These are phyloP conservation scores for Symphodus melops DNA, from an alignment of 2,113 vertebrate species.

Conservation along the genomic window DNA sequence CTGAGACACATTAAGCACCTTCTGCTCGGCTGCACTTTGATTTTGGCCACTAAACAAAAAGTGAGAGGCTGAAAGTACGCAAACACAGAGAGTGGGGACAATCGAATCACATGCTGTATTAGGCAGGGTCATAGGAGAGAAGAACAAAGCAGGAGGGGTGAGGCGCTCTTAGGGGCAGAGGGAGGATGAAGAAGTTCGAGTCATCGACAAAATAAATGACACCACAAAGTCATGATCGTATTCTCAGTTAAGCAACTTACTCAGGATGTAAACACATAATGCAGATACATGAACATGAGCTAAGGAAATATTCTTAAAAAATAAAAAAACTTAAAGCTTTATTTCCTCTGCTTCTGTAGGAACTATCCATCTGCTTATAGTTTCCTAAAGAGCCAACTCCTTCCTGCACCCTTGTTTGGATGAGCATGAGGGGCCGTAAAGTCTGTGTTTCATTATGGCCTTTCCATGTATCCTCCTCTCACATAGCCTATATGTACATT, in stretches of 20 bases:
- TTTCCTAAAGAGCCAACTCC: no score
- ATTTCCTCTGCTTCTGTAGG: no score
- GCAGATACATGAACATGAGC: no score
- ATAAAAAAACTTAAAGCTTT: no score
- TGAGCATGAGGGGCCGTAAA: no score
- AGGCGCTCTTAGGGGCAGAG: neutral
- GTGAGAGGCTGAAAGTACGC: conserved; percentile 2
- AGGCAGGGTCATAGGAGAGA: conserved; percentile 5
- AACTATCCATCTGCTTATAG: no score
- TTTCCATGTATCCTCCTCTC: no score
- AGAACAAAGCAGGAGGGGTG: conserved; percentile 10
- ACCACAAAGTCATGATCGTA: neutral
- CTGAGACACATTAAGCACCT: conserved; percentile 27
- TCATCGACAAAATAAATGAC: neutral
- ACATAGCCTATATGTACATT: no score
- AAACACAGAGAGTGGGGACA: conserved; percentile 8
- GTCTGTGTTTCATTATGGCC: no score
- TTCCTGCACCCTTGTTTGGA: no score
- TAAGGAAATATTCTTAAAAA: no score
- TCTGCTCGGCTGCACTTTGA: conserved; percentile 29
- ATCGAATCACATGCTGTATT: conserved; percentile 39
- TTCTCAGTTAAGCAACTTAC: neutral
- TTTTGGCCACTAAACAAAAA: conserved; percentile 33
- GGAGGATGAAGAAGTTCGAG: neutral
- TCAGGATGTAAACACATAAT: no score